Evolutionary conservation across 2,888 invertebrate genomes (phyloP), one percentile per base, ranked within the genome.

Genomic region (Buathra laborator): DNA sequence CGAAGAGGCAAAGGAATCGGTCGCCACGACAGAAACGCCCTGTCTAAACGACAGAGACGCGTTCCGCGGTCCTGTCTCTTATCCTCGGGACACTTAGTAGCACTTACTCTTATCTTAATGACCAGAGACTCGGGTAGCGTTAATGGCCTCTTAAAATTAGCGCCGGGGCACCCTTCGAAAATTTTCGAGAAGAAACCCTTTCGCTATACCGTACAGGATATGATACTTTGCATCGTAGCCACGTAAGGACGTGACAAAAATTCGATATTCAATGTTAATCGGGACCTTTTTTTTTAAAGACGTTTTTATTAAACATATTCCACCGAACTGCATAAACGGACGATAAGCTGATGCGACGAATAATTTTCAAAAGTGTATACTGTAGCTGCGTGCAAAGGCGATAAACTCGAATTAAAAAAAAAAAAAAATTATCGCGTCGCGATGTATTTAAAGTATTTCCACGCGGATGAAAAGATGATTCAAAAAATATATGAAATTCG

Each of bases 21-120:
- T 56, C 67, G 81, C 44, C 75, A 64, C 56, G 67, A 37, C 74
- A 72, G 66, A 64, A 84, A 86, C 66, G 80, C 67, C 70, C 70
- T 81, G 77, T 86, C 75, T 71, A 70, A 81, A 83, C 53, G 86
- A 88, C 86, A 85, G 87, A 84, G 87, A 84, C 86, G 86, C 86
- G 79, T 78, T 81, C 66, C 76, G 66, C 79, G 89, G 86, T 86
- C 90, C 89, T 90, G 89, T 91, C 87, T 88, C 92, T 94, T 94
- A 93, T 94, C 94, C 91, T 82, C 87, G 88, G 90, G 93, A 94
- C 93, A 93, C 94, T 94, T 94, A 94, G 94, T 94, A 93, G 94
- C 94, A 94, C 94, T 94, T 94, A 94, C 93, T 91, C 91, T 92
- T 94, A 94, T 94, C 94, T 94, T 94, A 94, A 94, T 92, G 93